Base-by-base conservation (phyloP, 1,140 invertebrate genomes). In the Coenobita brevimanus region DNA sequence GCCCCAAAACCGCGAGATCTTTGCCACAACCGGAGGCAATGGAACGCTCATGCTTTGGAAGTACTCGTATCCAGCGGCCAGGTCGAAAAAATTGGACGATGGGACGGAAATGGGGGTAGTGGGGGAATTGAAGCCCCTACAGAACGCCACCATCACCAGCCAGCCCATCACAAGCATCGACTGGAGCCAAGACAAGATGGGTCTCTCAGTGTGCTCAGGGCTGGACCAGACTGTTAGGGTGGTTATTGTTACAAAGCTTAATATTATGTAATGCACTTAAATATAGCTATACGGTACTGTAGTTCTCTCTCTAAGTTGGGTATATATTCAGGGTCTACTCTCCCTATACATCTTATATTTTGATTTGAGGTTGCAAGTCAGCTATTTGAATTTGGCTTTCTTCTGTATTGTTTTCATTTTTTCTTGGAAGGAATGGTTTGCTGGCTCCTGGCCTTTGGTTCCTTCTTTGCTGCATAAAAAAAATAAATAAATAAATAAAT, bases 1-100 rank as follows among this genome's bases (percentile, higher is more conserved):
- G 69, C 98, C 98, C 0, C 98, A 99, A 93, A 98, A 99, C 92
- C 94, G 98, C 78, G 98, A 99, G 92, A 92, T 99, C n/a, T 99
- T 99, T 92, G 94, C 97, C 91, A 98, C 98, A 0, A 95, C 96
- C 90, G 97, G 97, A 10, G 98, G 98, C 15, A 95, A 95, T 91
- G 98, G 98, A 41, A 96, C 97, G 27, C 92, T 99, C 1, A 95
- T 95, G 91, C 93, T 99, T 17, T 99, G 98, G 98, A 97, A 98
- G 95, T 99, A 99, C 92, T 94, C 95, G 90, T 99, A 99, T 93
- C 97, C 98, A 4, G 94, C 95, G 46, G 95, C 95, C 89, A 93
- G 97, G 75, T 94, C 93, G 62, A 93, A 94, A 79, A 94, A 95
- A 67, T 95, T 96, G 89, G 91, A 93, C 0, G 95, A 97, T 86